Base-by-base conservation (phyloP, 1,140 invertebrate genomes). In the Solen grandis region DNA sequence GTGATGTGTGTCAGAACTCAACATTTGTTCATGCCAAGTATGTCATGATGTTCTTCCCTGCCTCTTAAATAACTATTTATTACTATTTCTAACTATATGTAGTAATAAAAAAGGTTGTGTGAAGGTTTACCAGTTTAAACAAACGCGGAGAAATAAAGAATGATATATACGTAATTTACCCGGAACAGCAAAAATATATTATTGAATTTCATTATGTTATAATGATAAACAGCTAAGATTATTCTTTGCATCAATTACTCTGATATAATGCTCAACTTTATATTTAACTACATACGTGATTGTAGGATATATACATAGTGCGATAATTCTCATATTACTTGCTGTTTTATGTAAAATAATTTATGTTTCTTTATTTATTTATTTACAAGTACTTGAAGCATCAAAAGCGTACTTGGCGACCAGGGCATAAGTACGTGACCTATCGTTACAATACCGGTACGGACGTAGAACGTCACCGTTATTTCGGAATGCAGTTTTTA, bases 391-490 rank as follows among this genome's bases (percentile, higher is more conserved):
- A 63, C 50, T 76, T 54, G 74, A 60, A 33, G 62, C 74, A 38
- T 66, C 74, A 41, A 76, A 76, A 63, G 74, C 74, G 62, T 46
- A 76, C 46, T 36, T 76, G 60, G 74, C 60, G 57, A 33, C 38
- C 25, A 63, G 74, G 66, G 60, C 46, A 66, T 76, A 66, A 50
- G 38, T 63, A 75, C 57, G 54, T 38, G 2, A 52, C 65, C 4
- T 70, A 70, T 57, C 31, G 31, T 70, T 70, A n/a, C n/a, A n/a
- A 70, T 57, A 70, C 52, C 68, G 68, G 68, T 70, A 70, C 52
- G 68, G 50, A 70, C n/a, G n/a, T n/a, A n/a, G n/a, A n/a, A n/a
- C n/a, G n/a, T n/a, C n/a, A n/a, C n/a, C n/a, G n/a, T n/a, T n/a
- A n/a, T n/a, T n/a, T n/a, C n/a, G n/a, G n/a, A n/a, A n/a, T n/a